Evolutionary conservation across 1,140 invertebrate species (phyloP).

Genomic region (Lasioglossum baleicum): DNA sequence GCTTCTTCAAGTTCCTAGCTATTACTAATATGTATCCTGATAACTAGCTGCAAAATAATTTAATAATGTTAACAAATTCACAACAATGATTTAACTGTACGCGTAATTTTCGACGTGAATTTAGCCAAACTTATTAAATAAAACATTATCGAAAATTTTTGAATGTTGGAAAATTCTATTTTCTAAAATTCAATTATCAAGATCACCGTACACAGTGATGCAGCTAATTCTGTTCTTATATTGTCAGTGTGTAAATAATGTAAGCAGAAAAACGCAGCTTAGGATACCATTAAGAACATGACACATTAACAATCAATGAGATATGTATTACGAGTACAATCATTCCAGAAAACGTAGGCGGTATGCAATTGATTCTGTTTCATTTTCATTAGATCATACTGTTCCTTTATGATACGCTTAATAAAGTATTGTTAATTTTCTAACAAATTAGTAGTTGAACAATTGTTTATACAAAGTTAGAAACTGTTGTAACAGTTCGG

Average conservation of each 20-base stretch:
- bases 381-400: not conserved
- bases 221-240: slow-evolving; percentile 21
- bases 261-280: slow-evolving; percentile 28
- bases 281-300: slow-evolving; percentile 31
- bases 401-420: slow-evolving; percentile 2
- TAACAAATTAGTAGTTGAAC: slow-evolving; percentile 3
- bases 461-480: not conserved
- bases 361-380: not conserved
- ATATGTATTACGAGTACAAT: slow-evolving; percentile 26
- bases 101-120: slow-evolving; percentile 41
- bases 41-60: slow-evolving; percentile 58
- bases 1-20: slow-evolving; percentile 77
- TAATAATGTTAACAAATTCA: slow-evolving; percentile 47
- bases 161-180: slow-evolving; percentile 43
- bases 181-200: slow-evolving; percentile 34
- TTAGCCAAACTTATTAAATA: slow-evolving; percentile 39
- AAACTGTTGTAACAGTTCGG: not conserved
- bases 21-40: slow-evolving; percentile 69
- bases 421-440: not conserved
- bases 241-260: slow-evolving; percentile 33
- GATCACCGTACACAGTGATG: slow-evolving; percentile 46
- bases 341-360: slow-evolving; percentile 8
- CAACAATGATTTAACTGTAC: slow-evolving; percentile 36
- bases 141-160: slow-evolving; percentile 20
- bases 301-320: slow-evolving; percentile 38